Evolutionary conservation across 2,113 vertebrate genomes (phyloP).

Genomic region (Chrysochloris asiatica): DNA sequence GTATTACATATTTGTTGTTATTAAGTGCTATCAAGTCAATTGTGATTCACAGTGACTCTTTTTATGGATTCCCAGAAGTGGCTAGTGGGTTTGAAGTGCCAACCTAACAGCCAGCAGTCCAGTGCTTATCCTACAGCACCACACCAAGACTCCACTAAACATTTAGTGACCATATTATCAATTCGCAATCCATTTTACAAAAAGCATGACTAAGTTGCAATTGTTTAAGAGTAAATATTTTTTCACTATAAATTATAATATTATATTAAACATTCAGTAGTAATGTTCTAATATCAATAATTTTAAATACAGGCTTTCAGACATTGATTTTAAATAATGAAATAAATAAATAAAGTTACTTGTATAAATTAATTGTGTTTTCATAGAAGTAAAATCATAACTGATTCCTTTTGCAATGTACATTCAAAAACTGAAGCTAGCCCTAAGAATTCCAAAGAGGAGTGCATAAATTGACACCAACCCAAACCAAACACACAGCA

Average conservation of each 20-base stretch:
- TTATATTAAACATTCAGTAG: background rate
- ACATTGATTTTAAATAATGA: constrained; percentile 38
- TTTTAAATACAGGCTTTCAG: constrained; percentile 30
- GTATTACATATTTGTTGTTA: too few species aligned
- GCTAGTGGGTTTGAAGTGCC: too few species aligned
- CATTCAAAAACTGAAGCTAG: background rate
- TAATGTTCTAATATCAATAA: background rate
- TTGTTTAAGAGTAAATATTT: background rate
- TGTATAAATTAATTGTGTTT: constrained; percentile 28
- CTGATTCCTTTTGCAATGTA: background rate
- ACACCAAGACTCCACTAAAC: too few species aligned
- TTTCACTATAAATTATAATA: background rate
- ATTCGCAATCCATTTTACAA: constrained; percentile 34
- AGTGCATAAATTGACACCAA: background rate
- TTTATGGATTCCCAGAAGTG: too few species aligned
- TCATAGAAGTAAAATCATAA: constrained; percentile 48
- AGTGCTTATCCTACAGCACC: too few species aligned
- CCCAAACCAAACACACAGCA: too few species aligned
- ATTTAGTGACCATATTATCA: background rate
- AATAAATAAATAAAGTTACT: constrained; percentile 38
- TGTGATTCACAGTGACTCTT: too few species aligned
- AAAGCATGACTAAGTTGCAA: constrained; percentile 29
- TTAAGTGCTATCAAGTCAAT: too few species aligned
- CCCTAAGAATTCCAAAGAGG: constrained; percentile 40
- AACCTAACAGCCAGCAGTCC: too few species aligned